Conservation (phyloP, 2,888 invertebrate species). For the Drosophila monieri region DNA sequence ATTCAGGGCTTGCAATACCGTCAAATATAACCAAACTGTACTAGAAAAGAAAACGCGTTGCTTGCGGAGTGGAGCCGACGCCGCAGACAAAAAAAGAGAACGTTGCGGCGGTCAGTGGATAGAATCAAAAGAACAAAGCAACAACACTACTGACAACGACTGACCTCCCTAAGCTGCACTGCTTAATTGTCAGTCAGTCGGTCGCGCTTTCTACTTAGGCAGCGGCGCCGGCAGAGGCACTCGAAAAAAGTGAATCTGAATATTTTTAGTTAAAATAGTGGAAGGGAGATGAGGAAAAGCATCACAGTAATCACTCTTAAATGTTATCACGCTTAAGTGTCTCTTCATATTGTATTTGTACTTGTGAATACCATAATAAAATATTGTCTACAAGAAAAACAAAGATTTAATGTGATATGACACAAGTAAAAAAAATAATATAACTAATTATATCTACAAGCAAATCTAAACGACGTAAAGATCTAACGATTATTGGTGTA, state of each 20-base stretch:
- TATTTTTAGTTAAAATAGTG: conserved; percentile 15
- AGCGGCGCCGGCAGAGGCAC: neutral
- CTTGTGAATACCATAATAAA: too few species aligned
- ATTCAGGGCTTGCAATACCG: conserved; percentile 25
- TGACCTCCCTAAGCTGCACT: conserved; percentile 25
- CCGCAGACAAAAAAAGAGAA: conserved; percentile 19
- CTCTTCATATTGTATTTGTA: too few species aligned
- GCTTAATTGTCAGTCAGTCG: conserved; percentile 11
- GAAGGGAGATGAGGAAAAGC: neutral
- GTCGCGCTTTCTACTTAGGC: conserved; percentile 3
- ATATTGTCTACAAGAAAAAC: too few species aligned
- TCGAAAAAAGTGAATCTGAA: conserved; percentile 41
- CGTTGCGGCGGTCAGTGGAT: conserved; percentile 26
- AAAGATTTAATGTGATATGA: too few species aligned
- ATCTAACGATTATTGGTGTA: too few species aligned
- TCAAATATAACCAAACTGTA: conserved; percentile 22
- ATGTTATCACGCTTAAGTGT: too few species aligned
- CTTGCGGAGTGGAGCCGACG: neutral
- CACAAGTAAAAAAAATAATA: too few species aligned
- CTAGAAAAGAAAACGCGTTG: conserved; percentile 4
- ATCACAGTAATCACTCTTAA: conserved; percentile 3
- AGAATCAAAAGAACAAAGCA: conserved; percentile 11
- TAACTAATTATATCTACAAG: too few species aligned
- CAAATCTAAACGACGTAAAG: too few species aligned
- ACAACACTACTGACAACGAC: conserved; percentile 10